Evolutionary conservation across 2,888 invertebrate species (phyloP), one percentile per base, ranked within the genome.

Genomic region (Hirtodrosophila alboralis): DNA sequence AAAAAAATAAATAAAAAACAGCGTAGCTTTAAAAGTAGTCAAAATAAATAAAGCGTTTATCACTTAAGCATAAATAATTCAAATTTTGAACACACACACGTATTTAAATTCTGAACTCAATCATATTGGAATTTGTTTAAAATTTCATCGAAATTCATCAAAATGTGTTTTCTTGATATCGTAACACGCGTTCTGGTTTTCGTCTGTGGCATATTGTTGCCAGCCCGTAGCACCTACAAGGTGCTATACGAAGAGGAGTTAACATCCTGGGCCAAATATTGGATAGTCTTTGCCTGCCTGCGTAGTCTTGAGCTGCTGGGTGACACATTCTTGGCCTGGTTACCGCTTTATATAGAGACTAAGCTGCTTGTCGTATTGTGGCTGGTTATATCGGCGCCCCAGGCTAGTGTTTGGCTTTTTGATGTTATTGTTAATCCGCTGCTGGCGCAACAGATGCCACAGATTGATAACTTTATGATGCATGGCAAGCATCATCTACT

Each of bases 221-320:
- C 81, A 9, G 86, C 86, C 0, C 65, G 61, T 13, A 28, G 41
- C 27, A 86, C 84, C 9, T 60, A 67, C 13, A 57, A 51, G 27
- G 66, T 67, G 0, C 44, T 81, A 1, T 21, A 6, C 3, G 60
- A 48, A 0, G 36, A 58, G 2, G 61, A 54, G 3, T 14, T 77
- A 21, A n/a, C 4, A 3, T 13, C 48, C 6, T 81, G 81, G 81
- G 52, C 59, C 27, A 81, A 84, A 33, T 81, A 86, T 33, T 81
- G 81, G 81, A 56, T 79, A 3, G 65, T 84, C 40, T 98, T 98
- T 91, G 98, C 98, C 47, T 93, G 97, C 68, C 98, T 98, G 91
- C 96, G 96, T 12, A 95, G 95, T 90, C 94, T 95, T 72, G 98
- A 99, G 93, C 96, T 97, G 14, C 94, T 98, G 91, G 96, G 97